Evolutionary conservation across 2,113 vertebrate species (phyloP), one percentile per base, ranked within the genome.

Genomic region (Gymnocephalus cernua): DNA sequence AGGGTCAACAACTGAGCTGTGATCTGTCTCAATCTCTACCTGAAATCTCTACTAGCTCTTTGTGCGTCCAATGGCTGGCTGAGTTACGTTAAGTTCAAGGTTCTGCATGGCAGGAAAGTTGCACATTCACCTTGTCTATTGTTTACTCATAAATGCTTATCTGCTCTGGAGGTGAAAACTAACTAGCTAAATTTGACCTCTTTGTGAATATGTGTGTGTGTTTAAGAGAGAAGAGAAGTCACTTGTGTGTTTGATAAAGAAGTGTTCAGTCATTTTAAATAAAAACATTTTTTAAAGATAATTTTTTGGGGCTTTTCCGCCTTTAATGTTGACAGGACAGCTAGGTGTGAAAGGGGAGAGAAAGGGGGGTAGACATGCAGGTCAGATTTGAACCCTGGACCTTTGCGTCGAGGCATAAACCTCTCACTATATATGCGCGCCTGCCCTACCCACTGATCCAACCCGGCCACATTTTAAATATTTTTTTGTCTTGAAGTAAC

Each of bases 131-230:
- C 14, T 18, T 61, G 62, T 56, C 56, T 63, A 71, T 82, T 88
- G 81, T 89, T 91, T 91, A 78, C 72, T 84, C 67, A 72, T 90
- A 73, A 83, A 66, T 56, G 53, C 82, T 91, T 92, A 92, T 92
- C 85, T 87, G 56, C 64, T 77, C 25, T 25, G 44, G 29, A 78
- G 66, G 71, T 57, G 25, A 48, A 78, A 71, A 83, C 68, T 72
- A n/a, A n/a, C n/a, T n/a, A n/a, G n/a, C 29, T 41, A 81, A 86
- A 79, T 83, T 54, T 76, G n/a, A 83, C 66, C 59, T 68, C 48
- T 72, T 71, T 79, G 62, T 54, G 51, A 48, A 50, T 54, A 54
- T 78, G 64, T 62, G 47, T 77, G 48, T 23, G 63, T 47, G 29
- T 14, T 8, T 70, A 44, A 58, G 18, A 67, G 27, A n/a, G 57